Evolutionary conservation across 2,113 vertebrate species (phyloP).

Genomic region (Centropus bengalensis): DNA sequence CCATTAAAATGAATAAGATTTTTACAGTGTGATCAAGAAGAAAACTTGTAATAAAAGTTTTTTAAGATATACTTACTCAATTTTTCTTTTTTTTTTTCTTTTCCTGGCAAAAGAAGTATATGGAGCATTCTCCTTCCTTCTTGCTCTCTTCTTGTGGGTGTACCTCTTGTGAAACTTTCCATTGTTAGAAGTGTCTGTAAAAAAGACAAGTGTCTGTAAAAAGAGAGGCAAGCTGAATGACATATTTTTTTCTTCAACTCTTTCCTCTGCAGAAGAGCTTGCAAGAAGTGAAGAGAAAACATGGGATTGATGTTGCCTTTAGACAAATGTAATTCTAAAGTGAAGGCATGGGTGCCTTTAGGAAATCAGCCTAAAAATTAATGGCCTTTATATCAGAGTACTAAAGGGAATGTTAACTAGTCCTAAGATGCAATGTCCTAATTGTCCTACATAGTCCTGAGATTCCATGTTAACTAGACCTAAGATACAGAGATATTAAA

Average conservation of each 20-base stretch:
- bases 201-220: not conserved
- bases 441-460: no score
- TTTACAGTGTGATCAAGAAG: not conserved
- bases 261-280: not conserved
- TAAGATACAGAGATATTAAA: not conserved
- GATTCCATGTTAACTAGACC: no score
- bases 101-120: not conserved
- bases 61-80: not conserved
- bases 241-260: not conserved
- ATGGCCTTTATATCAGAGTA: not conserved
- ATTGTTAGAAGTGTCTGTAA: conserved; percentile 19
- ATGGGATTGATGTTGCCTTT: not conserved
- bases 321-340: not conserved
- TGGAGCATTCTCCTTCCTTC: not conserved
- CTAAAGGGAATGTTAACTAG: not conserved
- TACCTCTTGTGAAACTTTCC: conserved; percentile 1
- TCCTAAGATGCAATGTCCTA: no score
- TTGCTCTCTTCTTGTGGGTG: not conserved
- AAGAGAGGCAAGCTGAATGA: conserved; percentile 17
- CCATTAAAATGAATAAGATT: not conserved
- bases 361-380: not conserved
- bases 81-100: not conserved
- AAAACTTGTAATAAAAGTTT: not conserved
- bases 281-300: not conserved
- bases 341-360: not conserved